Evolutionary conservation across 2,113 vertebrate genomes (phyloP).

Genomic region (Neotoma lepida): DNA sequence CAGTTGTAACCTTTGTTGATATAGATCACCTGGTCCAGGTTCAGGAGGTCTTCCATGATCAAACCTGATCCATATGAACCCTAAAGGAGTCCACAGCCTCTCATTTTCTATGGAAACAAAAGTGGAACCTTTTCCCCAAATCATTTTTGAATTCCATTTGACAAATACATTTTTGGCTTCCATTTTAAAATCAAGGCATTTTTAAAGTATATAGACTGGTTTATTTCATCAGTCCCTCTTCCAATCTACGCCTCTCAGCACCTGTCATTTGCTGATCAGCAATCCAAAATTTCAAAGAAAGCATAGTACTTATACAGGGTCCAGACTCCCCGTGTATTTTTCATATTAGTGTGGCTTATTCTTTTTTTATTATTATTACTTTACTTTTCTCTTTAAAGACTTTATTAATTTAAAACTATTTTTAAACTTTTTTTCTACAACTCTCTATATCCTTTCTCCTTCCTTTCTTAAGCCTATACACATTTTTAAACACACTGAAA

Average conservation of each 20-base stretch:
- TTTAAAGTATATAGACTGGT: neutral
- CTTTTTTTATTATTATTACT: too few species aligned
- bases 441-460: neutral
- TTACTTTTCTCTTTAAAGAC: neutral
- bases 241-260: neutral
- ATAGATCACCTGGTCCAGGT: neutral
- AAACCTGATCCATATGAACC: neutral
- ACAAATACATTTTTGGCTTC: neutral
- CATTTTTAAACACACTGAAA: neutral
- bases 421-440: neutral
- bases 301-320: neutral
- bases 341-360: too few species aligned
- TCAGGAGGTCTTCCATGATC: neutral
- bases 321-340: neutral
- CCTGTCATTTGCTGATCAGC: neutral
- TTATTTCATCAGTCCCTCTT: neutral
- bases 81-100: neutral
- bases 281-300: neutral
- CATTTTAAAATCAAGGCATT: neutral
- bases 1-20: neutral
- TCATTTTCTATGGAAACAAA: neutral
- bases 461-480: neutral
- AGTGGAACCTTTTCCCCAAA: neutral
- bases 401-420: neutral
- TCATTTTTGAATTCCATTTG: neutral